Conservation (phyloP, 2,113 vertebrate genomes). For the Ploceus nigricollis region DNA sequence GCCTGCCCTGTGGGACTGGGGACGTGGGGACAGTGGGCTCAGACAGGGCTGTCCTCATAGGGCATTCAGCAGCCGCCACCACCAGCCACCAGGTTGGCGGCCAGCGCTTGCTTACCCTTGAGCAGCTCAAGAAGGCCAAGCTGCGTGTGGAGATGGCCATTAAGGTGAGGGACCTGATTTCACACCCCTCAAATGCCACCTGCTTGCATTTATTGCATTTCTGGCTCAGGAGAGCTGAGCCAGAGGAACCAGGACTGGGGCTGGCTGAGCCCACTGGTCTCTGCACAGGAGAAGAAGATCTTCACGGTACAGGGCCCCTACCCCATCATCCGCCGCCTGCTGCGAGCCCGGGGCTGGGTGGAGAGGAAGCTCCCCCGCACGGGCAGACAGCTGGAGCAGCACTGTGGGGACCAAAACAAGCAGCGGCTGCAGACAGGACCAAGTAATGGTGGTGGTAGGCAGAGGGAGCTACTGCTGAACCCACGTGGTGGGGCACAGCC, state of each 20-base stretch:
- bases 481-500: not conserved
- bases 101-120: conserved; percentile 14
- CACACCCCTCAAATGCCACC: not conserved
- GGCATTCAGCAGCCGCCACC: not conserved
- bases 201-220: not conserved
- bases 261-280: not conserved
- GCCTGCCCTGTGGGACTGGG: not conserved
- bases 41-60: not conserved
- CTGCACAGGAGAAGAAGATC: conserved; percentile 79
- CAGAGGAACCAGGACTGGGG: not conserved
- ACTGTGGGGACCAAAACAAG: not conserved
- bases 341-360: conserved; percentile 86
- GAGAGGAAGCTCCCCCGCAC: conserved; percentile 67
- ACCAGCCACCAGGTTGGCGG: not conserved
- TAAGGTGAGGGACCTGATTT: conserved; percentile 72
- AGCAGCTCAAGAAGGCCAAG: conserved; percentile 78
- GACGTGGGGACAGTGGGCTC: not conserved
- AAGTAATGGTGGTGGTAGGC: conserved; percentile 5
- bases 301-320: conserved; percentile 85
- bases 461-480: conserved; percentile 16
- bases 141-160: conserved; percentile 80
- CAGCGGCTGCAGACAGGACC: conserved; percentile 13
- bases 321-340: conserved; percentile 80
- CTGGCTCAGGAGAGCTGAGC: not conserved
- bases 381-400: not conserved